Percentiles rank a stretch among this genome's conserved stretches.
Evolutionary conservation across 2,113 vertebrate genomes (phyloP).

Genomic region (Nymphicus hollandicus): DNA sequence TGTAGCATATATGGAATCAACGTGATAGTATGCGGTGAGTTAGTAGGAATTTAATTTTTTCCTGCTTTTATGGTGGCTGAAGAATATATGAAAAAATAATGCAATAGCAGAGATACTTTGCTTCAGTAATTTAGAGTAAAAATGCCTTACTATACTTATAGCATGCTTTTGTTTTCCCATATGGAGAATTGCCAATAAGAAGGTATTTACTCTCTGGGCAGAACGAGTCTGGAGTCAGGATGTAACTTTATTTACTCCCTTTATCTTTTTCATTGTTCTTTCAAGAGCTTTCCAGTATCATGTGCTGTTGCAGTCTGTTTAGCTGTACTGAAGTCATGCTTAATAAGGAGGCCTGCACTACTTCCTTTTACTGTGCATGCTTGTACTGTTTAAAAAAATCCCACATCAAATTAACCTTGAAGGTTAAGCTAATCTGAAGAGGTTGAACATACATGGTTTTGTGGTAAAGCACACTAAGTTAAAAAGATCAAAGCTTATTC

Average conservation of each 20-base stretch:
- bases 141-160: background rate
- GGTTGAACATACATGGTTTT: background rate
- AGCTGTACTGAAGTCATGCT: background rate
- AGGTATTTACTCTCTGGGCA: constrained; percentile 50
- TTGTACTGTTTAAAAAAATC: background rate
- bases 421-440: background rate
- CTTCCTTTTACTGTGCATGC: constrained; percentile 18
- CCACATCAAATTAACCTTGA: background rate
- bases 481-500: background rate
- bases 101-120: background rate
- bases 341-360: background rate
- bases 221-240: background rate
- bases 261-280: constrained; percentile 26
- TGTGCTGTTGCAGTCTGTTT: background rate
- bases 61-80: background rate
- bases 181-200: background rate
- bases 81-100: background rate
- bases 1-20: background rate
- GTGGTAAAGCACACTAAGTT: background rate
- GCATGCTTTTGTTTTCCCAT: background rate
- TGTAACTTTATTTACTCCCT: background rate
- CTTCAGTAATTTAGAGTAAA: background rate
- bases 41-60: background rate
- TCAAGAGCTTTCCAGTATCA: background rate
- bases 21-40: background rate